Conservation (phyloP, 2,113 vertebrate genomes). For the Calidris pygmaea region DNA sequence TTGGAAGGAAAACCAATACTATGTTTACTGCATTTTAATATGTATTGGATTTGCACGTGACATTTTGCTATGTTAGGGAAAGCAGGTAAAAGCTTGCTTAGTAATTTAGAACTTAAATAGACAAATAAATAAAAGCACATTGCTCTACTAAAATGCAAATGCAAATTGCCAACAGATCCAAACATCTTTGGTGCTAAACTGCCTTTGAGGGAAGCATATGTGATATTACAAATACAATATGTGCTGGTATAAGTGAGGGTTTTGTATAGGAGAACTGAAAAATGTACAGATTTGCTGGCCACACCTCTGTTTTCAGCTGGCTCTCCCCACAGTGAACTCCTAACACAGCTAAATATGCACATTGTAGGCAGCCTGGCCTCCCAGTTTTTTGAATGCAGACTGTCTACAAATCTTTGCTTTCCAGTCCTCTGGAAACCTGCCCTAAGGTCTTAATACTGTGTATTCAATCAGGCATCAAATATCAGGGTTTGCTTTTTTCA, state of each 20-base stretch:
- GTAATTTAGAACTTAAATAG: neutral
- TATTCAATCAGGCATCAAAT: neutral
- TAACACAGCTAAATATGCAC: rapidly evolving
- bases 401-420: neutral
- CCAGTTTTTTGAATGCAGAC: neutral
- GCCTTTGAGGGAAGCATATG: neutral
- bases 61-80: neutral
- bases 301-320: neutral
- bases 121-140: neutral
- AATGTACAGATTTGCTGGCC: neutral
- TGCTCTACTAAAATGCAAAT: neutral
- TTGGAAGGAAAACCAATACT: neutral
- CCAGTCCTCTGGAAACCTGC: neutral
- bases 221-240: neutral
- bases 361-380: neutral
- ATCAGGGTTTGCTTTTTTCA: neutral
- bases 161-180: neutral
- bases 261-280: neutral
- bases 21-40: neutral
- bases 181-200: neutral
- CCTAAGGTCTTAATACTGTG: neutral
- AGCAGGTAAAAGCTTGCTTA: neutral
- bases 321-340: rapidly evolving
- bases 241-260: neutral
- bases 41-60: neutral